Conservation (phyloP, 2,888 invertebrate genomes). For the Leucania comma region DNA sequence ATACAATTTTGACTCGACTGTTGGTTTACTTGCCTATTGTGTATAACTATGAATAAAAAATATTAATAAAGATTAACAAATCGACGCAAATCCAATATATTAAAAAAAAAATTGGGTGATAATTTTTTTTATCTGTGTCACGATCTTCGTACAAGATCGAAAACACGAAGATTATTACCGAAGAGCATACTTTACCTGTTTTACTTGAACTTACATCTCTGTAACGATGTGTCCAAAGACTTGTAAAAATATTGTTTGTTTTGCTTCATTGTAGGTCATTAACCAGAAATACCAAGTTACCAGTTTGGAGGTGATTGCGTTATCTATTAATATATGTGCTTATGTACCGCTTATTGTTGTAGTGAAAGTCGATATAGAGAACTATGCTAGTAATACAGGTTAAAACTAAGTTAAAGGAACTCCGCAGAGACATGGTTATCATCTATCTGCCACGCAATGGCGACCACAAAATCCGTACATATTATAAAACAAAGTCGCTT, state of each 20-base stretch:
- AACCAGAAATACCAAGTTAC: conserved; percentile 73
- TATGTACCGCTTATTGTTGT: conserved; percentile 49
- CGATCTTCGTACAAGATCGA: not conserved
- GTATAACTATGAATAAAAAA: not conserved
- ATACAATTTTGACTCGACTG: too few species aligned
- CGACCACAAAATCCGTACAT: too few species aligned
- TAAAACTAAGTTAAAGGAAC: too few species aligned
- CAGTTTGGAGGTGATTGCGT: conserved; percentile 75
- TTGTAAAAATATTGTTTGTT: conserved; percentile 63
- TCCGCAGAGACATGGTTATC: too few species aligned
- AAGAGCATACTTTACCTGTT: not conserved
- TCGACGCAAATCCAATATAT: not conserved
- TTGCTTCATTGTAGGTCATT: conserved; percentile 82
- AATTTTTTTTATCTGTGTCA: too few species aligned
- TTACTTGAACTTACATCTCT: conserved; percentile 31
- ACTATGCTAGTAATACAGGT: conserved; percentile 5
- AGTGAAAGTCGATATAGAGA: conserved; percentile 20
- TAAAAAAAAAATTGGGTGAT: not conserved
- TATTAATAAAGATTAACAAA: not conserved
- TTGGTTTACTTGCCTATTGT: not conserved
- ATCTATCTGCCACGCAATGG: too few species aligned
- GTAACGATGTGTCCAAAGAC: conserved; percentile 30
- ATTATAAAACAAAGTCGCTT: too few species aligned
- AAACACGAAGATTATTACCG: not conserved
- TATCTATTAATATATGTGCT: conserved; percentile 57